A percentile compares a stretch with the other conserved stretches of the same genome.
Evolutionary conservation across 1,140 invertebrate species (phyloP).

Genomic region (Lepidostoma basale): DNA sequence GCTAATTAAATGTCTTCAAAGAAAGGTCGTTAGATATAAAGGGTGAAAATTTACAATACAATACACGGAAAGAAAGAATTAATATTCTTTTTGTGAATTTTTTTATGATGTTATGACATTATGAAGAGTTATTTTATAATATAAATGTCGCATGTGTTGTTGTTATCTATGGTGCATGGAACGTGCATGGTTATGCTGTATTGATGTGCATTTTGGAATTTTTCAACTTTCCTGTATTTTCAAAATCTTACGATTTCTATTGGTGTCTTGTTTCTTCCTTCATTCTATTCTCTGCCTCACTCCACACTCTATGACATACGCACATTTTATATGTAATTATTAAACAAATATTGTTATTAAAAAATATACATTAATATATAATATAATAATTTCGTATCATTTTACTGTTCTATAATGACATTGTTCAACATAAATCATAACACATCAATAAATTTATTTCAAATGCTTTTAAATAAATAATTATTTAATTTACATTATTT

Average conservation of each 20-base stretch:
- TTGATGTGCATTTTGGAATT: neutral
- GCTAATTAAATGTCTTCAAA: no score
- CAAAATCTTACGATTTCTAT: slow-evolving; percentile 28
- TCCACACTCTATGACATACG: neutral
- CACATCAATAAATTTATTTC: neutral
- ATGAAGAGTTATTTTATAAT: neutral
- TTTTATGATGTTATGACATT: no score
- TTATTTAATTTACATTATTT: neutral
- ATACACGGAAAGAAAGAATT: no score
- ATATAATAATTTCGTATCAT: neutral
- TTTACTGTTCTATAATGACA: neutral
- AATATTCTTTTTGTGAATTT: no score
- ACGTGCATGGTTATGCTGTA: slow-evolving; percentile 1
- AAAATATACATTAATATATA: neutral
- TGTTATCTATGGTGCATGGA: slow-evolving; percentile 5
- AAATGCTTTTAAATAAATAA: neutral
- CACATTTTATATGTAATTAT: slow-evolving; percentile 7
- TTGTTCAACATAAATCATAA: neutral
- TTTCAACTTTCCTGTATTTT: neutral
- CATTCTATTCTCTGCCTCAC: slow-evolving; percentile 16
- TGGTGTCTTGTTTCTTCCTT: slow-evolving; percentile 16
- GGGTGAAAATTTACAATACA: no score
- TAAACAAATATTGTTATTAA: neutral
- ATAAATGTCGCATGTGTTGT: neutral
- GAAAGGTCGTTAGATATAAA: no score